Conservation (phyloP, 2,888 invertebrate genomes). For the Lissonota sp. region DNA sequence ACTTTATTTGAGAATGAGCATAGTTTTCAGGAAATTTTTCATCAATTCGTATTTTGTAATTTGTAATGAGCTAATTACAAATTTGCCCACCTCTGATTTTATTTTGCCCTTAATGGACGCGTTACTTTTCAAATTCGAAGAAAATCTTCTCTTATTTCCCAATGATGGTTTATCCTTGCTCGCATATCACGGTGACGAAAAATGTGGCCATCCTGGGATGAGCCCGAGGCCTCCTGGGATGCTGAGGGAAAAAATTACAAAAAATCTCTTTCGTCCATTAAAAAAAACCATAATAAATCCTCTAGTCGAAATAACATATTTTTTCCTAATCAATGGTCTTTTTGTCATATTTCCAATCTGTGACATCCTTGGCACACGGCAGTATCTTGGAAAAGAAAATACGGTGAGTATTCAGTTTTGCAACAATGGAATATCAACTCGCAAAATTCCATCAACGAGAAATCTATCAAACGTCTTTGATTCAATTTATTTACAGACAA, state of each 20-base stretch:
- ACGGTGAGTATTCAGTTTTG: slow-evolving; percentile 87
- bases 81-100: too few relatives aligned
- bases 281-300: neutral
- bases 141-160: slow-evolving; percentile 68
- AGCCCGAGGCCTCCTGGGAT: slow-evolving; percentile 77
- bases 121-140: slow-evolving; percentile 11
- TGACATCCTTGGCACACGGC: slow-evolving; percentile 81
- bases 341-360: slow-evolving; percentile 69
- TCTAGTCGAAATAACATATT: neutral
- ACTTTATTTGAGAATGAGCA: too few relatives aligned
- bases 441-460: slow-evolving; percentile 4
- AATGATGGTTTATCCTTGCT: slow-evolving; percentile 82
- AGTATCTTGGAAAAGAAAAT: slow-evolving; percentile 94
- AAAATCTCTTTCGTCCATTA: neutral
- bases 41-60: too few relatives aligned
- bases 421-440: neutral
- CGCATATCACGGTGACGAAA: slow-evolving; percentile 80
- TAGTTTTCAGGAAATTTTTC: too few relatives aligned
- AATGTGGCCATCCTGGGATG: slow-evolving; percentile 75
- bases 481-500: slow-evolving; percentile 86
- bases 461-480: too few relatives aligned
- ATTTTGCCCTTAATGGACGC: slow-evolving; percentile 6
- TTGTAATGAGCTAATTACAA: too few relatives aligned
- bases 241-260: slow-evolving; percentile 74
- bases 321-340: slow-evolving; percentile 30